Conservation (phyloP, 2,888 invertebrate species). For the Euphydryas editha region DNA sequence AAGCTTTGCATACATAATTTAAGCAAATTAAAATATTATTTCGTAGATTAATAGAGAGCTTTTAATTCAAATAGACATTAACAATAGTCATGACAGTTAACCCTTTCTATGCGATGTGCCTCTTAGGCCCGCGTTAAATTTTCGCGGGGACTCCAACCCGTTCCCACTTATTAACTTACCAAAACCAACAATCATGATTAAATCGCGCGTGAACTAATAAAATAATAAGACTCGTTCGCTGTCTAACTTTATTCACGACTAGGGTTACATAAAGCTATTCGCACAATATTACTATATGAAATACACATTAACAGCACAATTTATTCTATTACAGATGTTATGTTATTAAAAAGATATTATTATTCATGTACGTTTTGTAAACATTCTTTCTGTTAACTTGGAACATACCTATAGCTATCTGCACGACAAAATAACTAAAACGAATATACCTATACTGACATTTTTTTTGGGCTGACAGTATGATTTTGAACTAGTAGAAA, state of each 20-base stretch:
- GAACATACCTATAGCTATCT: no score
- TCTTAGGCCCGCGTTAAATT: constrained; percentile 40
- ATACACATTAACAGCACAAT: neutral
- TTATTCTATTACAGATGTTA: neutral
- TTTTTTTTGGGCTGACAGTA: no score
- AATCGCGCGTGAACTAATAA: constrained; percentile 83
- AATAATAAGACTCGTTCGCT: constrained; percentile 77
- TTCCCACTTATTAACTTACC: constrained; percentile 77
- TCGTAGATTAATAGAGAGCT: neutral
- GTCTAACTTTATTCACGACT: constrained; percentile 54
- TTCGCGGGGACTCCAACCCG: constrained; percentile 53
- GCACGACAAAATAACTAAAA: no score
- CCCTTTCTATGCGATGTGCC: constrained; percentile 33
- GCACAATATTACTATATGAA: neutral
- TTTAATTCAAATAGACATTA: constrained; percentile 18
- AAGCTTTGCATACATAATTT: neutral
- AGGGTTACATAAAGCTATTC: constrained; percentile 61
- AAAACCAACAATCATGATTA: constrained; percentile 83
- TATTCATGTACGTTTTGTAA: neutral
- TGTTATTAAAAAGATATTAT: neutral
- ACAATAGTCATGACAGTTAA: constrained; percentile 27
- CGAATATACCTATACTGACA: no score
- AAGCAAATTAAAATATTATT: constrained; percentile 1
- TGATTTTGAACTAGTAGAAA: no score
- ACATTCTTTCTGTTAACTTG: neutral